Conservation (phyloP, 2,797 vertebrate genomes). For the Lerista edwardsae region DNA sequence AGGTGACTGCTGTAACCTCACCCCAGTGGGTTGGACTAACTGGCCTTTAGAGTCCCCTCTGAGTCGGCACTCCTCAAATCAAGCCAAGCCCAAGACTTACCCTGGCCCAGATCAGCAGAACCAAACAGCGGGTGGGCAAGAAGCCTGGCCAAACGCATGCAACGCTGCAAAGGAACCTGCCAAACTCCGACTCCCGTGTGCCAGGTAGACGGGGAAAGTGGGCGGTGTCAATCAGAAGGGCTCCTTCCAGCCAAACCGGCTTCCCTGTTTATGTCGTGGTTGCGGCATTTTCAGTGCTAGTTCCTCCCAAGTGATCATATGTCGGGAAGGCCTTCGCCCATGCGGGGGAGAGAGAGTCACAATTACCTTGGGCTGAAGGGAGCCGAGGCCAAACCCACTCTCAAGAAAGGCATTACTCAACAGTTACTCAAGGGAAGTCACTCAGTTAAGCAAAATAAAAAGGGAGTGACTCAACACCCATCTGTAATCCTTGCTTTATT, state of each 20-base stretch:
- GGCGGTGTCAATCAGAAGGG: neutral
- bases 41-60: neutral
- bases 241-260: conserved; percentile 16
- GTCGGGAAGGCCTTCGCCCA: neutral
- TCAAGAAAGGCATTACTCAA: neutral
- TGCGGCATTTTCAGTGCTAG: too few species aligned
- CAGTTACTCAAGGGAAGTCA: neutral
- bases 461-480: neutral
- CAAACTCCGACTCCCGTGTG: neutral
- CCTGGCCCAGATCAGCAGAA: neutral
- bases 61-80: too few species aligned
- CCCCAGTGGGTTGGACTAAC: neutral
- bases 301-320: neutral
- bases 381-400: neutral
- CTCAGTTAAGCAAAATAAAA: too few species aligned
- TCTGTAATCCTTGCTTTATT: neutral
- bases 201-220: neutral
- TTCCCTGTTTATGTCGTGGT: neutral
- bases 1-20: neutral
- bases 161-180: neutral
- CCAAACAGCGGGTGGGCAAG: too few species aligned
- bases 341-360: neutral
- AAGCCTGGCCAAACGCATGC: neutral
- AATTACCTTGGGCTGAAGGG: neutral
- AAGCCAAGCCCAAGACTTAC: conserved; percentile 1